Percentiles rank a stretch among this genome's conserved stretches.
phyloP scores from a whole-genome alignment of 2,797 vertebrate species.

The Heteromormyrus szaboi region DNA sequence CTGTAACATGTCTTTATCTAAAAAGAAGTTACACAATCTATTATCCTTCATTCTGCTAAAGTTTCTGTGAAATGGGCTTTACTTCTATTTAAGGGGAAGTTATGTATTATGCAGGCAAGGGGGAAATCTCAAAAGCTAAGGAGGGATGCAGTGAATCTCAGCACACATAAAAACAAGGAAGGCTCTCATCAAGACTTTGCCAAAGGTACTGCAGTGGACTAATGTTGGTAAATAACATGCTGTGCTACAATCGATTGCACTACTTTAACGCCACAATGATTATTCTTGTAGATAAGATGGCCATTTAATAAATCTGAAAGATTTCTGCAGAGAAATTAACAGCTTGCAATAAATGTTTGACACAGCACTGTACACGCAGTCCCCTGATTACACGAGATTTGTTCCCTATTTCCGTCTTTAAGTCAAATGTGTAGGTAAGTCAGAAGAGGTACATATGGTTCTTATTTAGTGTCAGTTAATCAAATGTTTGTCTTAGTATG shows the following conservation, averaged over 20 bases:
- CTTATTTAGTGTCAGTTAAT: not conserved
- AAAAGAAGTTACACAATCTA: not conserved
- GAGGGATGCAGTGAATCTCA: not conserved
- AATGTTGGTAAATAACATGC: not conserved
- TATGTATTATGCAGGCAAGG: not conserved
- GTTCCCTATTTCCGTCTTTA: not conserved
- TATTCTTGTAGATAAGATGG: not conserved
- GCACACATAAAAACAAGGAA: not conserved
- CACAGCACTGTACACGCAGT: not conserved
- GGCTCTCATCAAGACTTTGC: not conserved
- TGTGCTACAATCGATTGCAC: not conserved
- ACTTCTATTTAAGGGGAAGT: slow-evolving; percentile 7
- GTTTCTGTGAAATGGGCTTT: not conserved
- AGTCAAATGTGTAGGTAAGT: not conserved
- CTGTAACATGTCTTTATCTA: not conserved
- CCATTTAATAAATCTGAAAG: not conserved
- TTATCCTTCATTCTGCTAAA: not conserved
- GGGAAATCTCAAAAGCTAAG: not conserved
- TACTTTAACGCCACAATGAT: not conserved
- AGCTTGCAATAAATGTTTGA: not conserved
- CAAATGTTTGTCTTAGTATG: not conserved
- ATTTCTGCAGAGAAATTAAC: not conserved
- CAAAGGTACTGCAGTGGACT: not conserved
- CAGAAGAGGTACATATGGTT: not conserved
- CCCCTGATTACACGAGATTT: not conserved